Base-by-base conservation (phyloP, 2,797 vertebrate species). In the Danio albolineatus region DNA sequence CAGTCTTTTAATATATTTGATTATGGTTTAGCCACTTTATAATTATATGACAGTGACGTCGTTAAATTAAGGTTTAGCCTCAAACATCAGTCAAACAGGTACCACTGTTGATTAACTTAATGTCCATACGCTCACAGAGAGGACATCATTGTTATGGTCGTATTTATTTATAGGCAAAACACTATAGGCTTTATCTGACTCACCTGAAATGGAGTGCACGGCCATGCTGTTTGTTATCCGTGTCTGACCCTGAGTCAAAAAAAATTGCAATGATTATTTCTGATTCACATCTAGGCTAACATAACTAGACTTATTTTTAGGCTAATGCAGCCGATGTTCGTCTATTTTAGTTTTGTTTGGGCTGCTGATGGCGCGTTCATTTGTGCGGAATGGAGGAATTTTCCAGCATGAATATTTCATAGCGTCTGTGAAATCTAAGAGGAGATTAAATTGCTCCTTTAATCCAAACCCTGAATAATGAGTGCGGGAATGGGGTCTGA, bases 381-480 rank as follows among this genome's bases (percentile, higher is more conserved):
- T 79, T 86, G 46, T 80, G 14, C 88, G 87, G 86, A 92, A 90
- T 87, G 90, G 90, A 86, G 90, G 91, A 89, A 82, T 90, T 93
- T 95, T 96, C 92, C 90, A 86, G 86, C 90, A 95, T 95, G 87
- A 94, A 95, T 96, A 95, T 94, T 96, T 96, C 90, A 95, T 95
- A 87, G 88, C 87, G 90, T 84, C 88, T 73, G 87, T 89, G 92
- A 92, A 95, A 96, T 91, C 85, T 67, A 92, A 95, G 89, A 91
- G 84, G 86, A 69, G 84, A 77, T 76, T 76, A 56, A 74, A 78
- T 74, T 17, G 70, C 60, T 67, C 39, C 79, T 78, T 67, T 14
- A 64, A 60, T 17, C 38, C 21, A 48, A 41, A 71, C 21, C n/a
- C 13, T 6, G 14, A 61, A 43, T 10, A n/a, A n/a, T n/a, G n/a